Percentiles rank a stretch among this genome's conserved stretches.
phyloP scores from a whole-genome alignment of 1,140 invertebrate species.

The Diplogasteroides magnus region DNA sequence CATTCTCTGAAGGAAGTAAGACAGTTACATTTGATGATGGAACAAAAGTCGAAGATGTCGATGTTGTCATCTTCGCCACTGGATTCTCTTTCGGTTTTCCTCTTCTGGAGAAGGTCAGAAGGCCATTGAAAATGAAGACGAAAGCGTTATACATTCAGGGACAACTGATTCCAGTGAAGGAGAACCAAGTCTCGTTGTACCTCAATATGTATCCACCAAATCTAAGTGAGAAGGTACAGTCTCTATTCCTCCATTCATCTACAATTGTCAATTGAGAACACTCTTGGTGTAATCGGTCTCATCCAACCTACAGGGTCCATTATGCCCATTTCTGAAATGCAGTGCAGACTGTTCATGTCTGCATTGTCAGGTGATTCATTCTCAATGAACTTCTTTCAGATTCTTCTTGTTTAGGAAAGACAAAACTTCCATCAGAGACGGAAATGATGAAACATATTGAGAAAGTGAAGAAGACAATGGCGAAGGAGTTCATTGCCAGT shows the following conservation, averaged over 20 bases:
- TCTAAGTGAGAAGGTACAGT: slow-evolving; percentile 54
- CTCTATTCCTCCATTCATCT: too few relatives aligned
- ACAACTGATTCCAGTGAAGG: slow-evolving; percentile 29
- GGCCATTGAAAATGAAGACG: too few relatives aligned
- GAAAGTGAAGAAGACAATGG: slow-evolving; percentile 32
- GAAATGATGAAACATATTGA: slow-evolving; percentile 27
- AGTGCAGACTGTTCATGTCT: slow-evolving; percentile 56
- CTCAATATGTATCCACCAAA: slow-evolving; percentile 58
- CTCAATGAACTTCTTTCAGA: too few relatives aligned
- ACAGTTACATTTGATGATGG: slow-evolving; percentile 56
- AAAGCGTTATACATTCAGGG: slow-evolving; percentile 23
- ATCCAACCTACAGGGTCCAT: slow-evolving; percentile 59
- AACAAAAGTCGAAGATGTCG: slow-evolving; percentile 30
- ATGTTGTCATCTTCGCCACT: slow-evolving; percentile 43
- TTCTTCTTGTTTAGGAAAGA: slow-evolving; percentile 1
- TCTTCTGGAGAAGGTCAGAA: slow-evolving; percentile 23
- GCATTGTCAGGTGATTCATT: slow-evolving; percentile 22
- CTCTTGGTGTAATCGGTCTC: slow-evolving; percentile 57
- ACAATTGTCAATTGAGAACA: slow-evolving; percentile 29
- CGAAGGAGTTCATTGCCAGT: slow-evolving; percentile 49
- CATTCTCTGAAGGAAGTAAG: slow-evolving; percentile 48
- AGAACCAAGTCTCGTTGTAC: slow-evolving; percentile 57
- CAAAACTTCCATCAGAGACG: slow-evolving; percentile 20
- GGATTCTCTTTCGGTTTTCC: slow-evolving; percentile 56
- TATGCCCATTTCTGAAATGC: slow-evolving; percentile 60